These are phyloP conservation scores for Idaea dimidiata DNA, from an alignment of 2,888 invertebrate genomes.

Conservation along the genomic window DNA sequence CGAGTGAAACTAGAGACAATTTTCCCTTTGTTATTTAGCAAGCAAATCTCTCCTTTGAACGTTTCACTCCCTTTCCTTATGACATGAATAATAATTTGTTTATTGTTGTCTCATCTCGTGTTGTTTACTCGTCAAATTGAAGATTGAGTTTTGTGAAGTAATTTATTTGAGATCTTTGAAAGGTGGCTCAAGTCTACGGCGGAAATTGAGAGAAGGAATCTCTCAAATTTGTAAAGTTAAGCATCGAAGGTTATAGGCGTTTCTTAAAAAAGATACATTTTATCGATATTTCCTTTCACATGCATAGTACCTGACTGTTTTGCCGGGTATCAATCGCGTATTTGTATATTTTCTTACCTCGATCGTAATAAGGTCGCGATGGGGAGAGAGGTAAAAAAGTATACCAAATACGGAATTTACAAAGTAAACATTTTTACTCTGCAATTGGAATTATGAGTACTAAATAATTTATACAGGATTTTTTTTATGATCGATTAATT, in stretches of 20 bases:
- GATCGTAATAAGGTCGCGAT: too few species aligned
- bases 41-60: slow-evolving; percentile 46
- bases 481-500: too few species aligned
- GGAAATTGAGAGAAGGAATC: slow-evolving; percentile 24
- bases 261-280: not conserved
- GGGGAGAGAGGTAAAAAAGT: too few species aligned
- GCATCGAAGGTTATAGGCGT: not conserved
- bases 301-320: too few species aligned
- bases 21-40: slow-evolving; percentile 47
- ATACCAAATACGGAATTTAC: too few species aligned
- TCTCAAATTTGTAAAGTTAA: slow-evolving; percentile 19
- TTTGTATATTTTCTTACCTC: too few species aligned
- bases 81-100: slow-evolving; percentile 63
- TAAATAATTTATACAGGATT: too few species aligned
- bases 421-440: too few species aligned
- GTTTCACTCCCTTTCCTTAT: slow-evolving; percentile 39
- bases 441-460: too few species aligned
- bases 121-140: slow-evolving; percentile 41
- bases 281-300: too few species aligned
- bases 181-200: slow-evolving; percentile 12
- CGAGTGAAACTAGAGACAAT: slow-evolving; percentile 37
- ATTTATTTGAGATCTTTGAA: slow-evolving; percentile 41
- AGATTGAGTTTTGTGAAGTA: slow-evolving; percentile 43
- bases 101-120: slow-evolving; percentile 56
- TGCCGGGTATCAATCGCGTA: too few species aligned